phyloP scores from a whole-genome alignment of 2,797 vertebrate species.

The Sarcophilus harrisii region DNA sequence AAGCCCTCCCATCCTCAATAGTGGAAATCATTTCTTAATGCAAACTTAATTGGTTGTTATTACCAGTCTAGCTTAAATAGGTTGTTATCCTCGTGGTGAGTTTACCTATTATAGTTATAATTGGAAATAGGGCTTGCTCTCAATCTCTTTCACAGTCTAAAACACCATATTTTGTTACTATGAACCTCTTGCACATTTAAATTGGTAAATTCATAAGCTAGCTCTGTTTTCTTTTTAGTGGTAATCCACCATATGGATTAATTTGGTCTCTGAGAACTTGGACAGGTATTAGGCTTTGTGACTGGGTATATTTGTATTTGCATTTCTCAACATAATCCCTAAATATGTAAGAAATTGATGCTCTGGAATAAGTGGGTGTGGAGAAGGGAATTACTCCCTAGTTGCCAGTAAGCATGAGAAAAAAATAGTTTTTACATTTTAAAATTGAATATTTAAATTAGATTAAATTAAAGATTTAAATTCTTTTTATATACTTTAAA shows the following conservation, averaged over 20 bases:
- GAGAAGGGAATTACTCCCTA: neutral
- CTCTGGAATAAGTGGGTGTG: neutral
- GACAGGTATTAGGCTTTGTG: conserved; percentile 40
- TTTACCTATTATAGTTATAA: conserved; percentile 65
- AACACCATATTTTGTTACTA: conserved; percentile 30
- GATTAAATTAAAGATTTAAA: neutral
- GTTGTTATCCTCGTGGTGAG: conserved; percentile 64
- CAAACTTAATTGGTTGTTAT: conserved; percentile 77
- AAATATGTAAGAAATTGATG: conserved; percentile 30
- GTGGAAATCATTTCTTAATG: conserved; percentile 73
- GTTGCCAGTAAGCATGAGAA: neutral
- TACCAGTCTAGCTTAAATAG: conserved; percentile 70
- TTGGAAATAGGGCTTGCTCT: conserved; percentile 55
- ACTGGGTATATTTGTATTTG: conserved; percentile 60
- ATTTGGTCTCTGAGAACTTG: conserved; percentile 57
- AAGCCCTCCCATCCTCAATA: conserved; percentile 65
- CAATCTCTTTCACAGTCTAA: conserved; percentile 30
- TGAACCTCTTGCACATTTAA: conserved; percentile 57
- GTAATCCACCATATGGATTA: conserved; percentile 63
- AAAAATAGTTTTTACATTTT: neutral
- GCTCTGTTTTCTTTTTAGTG: conserved; percentile 48
- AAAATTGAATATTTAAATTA: neutral
- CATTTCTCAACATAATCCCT: conserved; percentile 67
- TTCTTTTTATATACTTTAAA: neutral
- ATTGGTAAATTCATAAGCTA: conserved; percentile 22